Evolutionary conservation across 2,113 vertebrate genomes (phyloP).

Genomic region (Sceloporus undulatus): DNA sequence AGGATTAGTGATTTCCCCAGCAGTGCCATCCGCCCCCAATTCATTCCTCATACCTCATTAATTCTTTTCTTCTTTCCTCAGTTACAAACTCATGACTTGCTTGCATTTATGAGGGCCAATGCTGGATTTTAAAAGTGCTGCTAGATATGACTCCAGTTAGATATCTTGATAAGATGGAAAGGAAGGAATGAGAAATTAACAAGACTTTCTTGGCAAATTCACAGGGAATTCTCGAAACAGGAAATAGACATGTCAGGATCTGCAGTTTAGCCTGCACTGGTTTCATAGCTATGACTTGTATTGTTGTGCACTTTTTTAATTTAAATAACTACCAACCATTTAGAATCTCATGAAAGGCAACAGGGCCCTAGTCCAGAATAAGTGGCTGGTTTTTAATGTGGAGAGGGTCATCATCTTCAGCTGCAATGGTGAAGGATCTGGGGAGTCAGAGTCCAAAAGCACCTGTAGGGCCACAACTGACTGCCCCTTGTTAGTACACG

Average conservation of each 20-base stretch:
- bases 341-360: constrained; percentile 22
- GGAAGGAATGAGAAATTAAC: background rate
- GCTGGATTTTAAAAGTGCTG: background rate
- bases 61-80: background rate
- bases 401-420: background rate
- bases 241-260: constrained; percentile 11
- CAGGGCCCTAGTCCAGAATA: background rate
- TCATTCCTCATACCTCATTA: background rate
- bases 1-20: too few relatives aligned
- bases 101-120: background rate
- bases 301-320: background rate
- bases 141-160: background rate
- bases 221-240: background rate
- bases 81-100: background rate
- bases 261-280: background rate
- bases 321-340: background rate
- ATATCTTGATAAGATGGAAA: background rate
- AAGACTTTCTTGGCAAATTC: background rate
- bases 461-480: too few relatives aligned
- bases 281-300: background rate
- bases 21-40: background rate
- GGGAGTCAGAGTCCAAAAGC: background rate
- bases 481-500: too few relatives aligned
- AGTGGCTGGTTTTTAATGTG: fast-evolving
- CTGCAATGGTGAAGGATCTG: background rate